Evolutionary conservation across 2,888 invertebrate species (phyloP).

Genomic region (Coelopa pilipes): DNA sequence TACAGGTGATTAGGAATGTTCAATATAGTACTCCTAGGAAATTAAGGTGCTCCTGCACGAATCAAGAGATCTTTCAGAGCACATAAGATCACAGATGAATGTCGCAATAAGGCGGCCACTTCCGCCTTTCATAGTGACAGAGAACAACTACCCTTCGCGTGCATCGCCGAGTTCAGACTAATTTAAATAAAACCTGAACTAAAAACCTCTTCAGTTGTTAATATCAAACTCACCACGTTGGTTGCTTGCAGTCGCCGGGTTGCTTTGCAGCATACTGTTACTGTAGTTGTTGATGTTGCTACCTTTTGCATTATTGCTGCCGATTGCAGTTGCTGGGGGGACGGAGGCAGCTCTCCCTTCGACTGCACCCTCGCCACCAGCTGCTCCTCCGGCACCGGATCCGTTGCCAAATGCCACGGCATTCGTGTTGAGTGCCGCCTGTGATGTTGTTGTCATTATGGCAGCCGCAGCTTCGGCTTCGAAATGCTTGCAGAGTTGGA

Average conservation of each 20-base stretch:
- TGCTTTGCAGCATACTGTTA: neutral
- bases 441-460: slow-evolving; percentile 34
- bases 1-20: too few species aligned
- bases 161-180: neutral
- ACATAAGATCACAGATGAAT: too few species aligned
- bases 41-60: neutral
- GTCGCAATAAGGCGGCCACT: too few species aligned
- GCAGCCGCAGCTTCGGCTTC: neutral
- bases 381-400: neutral
- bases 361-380: slow-evolving; percentile 1
- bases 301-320: too few species aligned
- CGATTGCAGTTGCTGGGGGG: slow-evolving; percentile 2
- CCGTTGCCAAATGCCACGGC: slow-evolving; percentile 20
- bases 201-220: slow-evolving; percentile 2
- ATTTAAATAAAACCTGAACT: slow-evolving; percentile 27
- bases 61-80: neutral
- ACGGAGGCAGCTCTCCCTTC: slow-evolving; percentile 5
- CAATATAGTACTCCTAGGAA: neutral
- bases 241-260: neutral
- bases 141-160: too few species aligned
- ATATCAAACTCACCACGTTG: slow-evolving; percentile 31
- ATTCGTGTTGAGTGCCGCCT: slow-evolving; percentile 20
- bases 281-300: slow-evolving; percentile 7
- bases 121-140: too few species aligned
- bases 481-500: neutral